A percentile compares a stretch with the other conserved stretches of the same genome.
phyloP scores from a whole-genome alignment of 2,797 vertebrate genomes.

The Gadopsis marmoratus region DNA sequence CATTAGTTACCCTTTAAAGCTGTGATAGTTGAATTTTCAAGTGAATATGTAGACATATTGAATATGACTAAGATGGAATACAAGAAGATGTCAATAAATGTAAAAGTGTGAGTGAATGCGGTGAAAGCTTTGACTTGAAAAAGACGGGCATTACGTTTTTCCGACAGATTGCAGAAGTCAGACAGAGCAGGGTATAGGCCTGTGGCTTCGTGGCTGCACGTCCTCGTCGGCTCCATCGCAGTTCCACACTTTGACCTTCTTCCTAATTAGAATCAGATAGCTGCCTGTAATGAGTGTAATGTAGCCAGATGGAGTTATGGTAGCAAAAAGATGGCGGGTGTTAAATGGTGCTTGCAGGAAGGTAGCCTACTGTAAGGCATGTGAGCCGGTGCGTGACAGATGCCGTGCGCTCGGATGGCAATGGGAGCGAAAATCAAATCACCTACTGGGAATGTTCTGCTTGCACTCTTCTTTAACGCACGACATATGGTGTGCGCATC shows the following conservation, averaged over 20 bases:
- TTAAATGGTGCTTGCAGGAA: slow-evolving; percentile 65
- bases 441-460: slow-evolving; percentile 12
- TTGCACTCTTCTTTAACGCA: slow-evolving; percentile 4
- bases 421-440: slow-evolving; percentile 48
- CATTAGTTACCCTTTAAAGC: slow-evolving; percentile 30
- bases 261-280: slow-evolving; percentile 67
- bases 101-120: slow-evolving; percentile 1
- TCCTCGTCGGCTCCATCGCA: slow-evolving; percentile 19
- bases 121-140: slow-evolving; percentile 37
- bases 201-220: slow-evolving; percentile 2
- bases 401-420: slow-evolving; percentile 20
- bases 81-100: not conserved
- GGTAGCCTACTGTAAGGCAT: slow-evolving; percentile 41
- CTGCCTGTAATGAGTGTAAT: slow-evolving; percentile 62
- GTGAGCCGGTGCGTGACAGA: slow-evolving; percentile 55
- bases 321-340: slow-evolving; percentile 43
- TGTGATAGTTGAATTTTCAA: slow-evolving; percentile 19
- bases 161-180: slow-evolving; percentile 6
- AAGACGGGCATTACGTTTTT: not conserved
- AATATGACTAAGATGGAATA: not conserved
- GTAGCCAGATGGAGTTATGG: slow-evolving; percentile 62
- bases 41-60: slow-evolving; percentile 4
- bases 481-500: slow-evolving; percentile 19
- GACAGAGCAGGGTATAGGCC: slow-evolving; percentile 1
- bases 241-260: slow-evolving; percentile 56